Conservation (phyloP, 2,113 vertebrate genomes). For the Pseudolaguvia tuberculata region DNA sequence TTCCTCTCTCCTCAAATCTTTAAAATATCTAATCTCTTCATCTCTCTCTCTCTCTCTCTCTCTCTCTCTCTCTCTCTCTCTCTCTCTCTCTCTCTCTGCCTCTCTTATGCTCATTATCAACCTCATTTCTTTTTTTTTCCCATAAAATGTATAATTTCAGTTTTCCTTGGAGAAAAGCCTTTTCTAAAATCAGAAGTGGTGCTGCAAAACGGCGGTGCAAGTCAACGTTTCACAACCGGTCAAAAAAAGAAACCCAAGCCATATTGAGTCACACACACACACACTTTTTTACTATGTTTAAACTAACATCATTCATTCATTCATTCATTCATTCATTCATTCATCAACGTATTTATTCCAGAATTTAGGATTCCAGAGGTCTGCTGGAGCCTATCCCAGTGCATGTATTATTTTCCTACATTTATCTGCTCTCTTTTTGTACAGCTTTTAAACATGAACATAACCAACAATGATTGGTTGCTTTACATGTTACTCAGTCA, state of each 20-base stretch:
- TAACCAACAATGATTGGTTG: too few species aligned
- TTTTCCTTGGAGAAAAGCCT: background rate
- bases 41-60: background rate
- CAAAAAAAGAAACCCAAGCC: background rate
- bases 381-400: too few species aligned
- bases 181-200: background rate
- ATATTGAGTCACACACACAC: background rate
- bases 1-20: background rate
- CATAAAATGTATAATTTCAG: background rate
- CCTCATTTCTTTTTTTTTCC: background rate
- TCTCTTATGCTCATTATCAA: background rate
- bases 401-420: too few species aligned
- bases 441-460: too few species aligned
- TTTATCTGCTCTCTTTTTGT: too few species aligned
- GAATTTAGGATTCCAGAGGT: too few species aligned
- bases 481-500: too few species aligned
- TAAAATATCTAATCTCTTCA: background rate
- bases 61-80: background rate
- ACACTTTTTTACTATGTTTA: too few species aligned
- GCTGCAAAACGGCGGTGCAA: background rate
- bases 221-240: background rate
- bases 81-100: background rate
- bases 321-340: too few species aligned
- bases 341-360: too few species aligned
- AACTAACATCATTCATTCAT: too few species aligned